Evolutionary conservation across 2,113 vertebrate genomes (phyloP).

Genomic region (Oreochromis tanganicae): DNA sequence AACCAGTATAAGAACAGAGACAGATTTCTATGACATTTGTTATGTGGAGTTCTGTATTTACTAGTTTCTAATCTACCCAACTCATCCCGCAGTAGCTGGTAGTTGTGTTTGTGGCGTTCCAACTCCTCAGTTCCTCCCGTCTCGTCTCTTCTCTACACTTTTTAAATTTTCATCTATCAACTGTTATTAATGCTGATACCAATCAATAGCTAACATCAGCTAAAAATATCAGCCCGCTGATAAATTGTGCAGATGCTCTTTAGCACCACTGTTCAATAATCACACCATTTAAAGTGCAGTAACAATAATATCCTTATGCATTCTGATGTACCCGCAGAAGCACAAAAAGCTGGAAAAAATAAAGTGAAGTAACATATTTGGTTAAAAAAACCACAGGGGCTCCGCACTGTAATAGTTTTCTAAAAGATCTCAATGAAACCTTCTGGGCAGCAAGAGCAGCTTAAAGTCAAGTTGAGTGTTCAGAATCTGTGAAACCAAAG

Average conservation of each 20-base stretch:
- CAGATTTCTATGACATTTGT: background rate
- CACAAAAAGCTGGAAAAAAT: background rate
- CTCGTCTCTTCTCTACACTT: background rate
- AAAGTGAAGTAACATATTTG: background rate
- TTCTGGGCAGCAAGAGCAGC: background rate
- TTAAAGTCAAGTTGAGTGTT: background rate
- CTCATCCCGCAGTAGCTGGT: background rate
- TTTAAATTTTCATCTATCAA: background rate
- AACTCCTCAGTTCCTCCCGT: background rate
- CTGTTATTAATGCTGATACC: background rate
- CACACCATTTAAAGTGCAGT: background rate
- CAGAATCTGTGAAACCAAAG: background rate
- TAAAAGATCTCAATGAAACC: background rate
- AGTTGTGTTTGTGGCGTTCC: background rate
- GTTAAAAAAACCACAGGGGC: background rate
- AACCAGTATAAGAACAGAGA: background rate
- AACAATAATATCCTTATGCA: background rate
- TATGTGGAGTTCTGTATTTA: background rate
- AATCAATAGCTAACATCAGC: background rate
- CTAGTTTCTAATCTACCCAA: background rate
- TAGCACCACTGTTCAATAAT: background rate
- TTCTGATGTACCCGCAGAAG: accelerated
- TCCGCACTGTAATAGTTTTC: background rate
- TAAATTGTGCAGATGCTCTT: background rate
- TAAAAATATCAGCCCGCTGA: background rate